Evolutionary conservation across 2,797 vertebrate species (phyloP), one percentile per base, ranked within the genome.

Genomic region (Halcyon chelicuti): DNA sequence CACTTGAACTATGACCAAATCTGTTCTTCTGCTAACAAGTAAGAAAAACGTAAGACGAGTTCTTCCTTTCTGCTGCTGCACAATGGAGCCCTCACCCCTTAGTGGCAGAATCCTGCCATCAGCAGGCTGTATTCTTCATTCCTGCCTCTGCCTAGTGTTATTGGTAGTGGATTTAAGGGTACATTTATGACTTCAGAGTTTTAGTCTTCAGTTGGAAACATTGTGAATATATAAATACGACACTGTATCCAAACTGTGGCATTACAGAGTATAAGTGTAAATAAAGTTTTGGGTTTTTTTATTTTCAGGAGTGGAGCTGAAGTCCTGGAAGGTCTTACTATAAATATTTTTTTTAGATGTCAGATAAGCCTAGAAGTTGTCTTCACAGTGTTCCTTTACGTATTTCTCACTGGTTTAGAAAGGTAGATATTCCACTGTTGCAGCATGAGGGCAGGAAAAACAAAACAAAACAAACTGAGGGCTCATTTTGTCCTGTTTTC

Each of bases 381-480:
- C 14, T 28, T 89, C 20, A 14, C 22, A 60, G 26, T 21, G 28
- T 88, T 90, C 65, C 14, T 52, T 86, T 54, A 58, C 2, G 0
- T 92, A 12, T 40, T 70, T 77, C 29, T 61, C 62, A 12, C 14
- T 86, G n/a, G 10, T 72, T 42, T 77, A 39, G 58, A 51, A 92
- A 55, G 65, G 44, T n/a, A 25, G 0, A 42, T 67, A 63, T 49
- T 35, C 13, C 12, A 14, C 22, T 87, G 91, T 13, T 60, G 68
- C 44, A 67, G 39, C 10, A 17, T 1, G 0, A 76, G 18, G 22
- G 16, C 2, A 4, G 42, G 12, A 10, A 31, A 31, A 80, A 61
- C 42, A 1, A 0, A 0, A 3, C 5, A 26, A 51, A 28, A 5
- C 47, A 25, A 49, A 25, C 33, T 35, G 14, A 62, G 35, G 33